Evolutionary conservation across 2,797 vertebrate genomes (phyloP).

Genomic region (Anas capensis): DNA sequence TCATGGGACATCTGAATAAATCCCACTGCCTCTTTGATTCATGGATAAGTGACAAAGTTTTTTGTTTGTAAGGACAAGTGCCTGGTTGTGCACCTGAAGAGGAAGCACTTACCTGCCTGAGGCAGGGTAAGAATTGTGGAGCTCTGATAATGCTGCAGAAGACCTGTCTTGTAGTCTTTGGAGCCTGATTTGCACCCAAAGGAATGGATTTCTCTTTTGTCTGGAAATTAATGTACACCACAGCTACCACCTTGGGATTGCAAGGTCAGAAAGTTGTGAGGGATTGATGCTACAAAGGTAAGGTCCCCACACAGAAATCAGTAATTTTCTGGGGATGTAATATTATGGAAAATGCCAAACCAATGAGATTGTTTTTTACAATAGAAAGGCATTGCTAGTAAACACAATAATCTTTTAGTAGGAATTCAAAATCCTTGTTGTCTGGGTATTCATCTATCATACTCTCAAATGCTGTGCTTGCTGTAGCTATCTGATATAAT

Average conservation of each 20-base stretch:
- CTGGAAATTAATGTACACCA: background rate
- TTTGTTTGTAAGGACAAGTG: background rate
- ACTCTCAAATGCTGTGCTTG: background rate
- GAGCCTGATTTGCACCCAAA: background rate
- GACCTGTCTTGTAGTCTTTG: background rate
- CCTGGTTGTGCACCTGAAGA: background rate
- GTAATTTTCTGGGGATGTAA: accelerated
- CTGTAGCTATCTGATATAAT: background rate
- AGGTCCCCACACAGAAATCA: background rate
- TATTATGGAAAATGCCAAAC: background rate
- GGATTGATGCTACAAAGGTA: background rate
- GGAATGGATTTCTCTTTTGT: background rate
- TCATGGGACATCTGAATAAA: background rate
- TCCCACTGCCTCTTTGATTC: accelerated
- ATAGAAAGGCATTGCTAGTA: background rate
- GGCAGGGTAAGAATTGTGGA: background rate
- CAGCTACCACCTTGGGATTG: background rate
- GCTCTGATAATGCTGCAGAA: background rate
- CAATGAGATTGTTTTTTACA: background rate
- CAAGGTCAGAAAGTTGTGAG: background rate
- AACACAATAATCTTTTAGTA: background rate
- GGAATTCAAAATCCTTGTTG: background rate
- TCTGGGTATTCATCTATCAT: background rate
- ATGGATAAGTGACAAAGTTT: background rate
- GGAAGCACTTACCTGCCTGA: background rate